These are phyloP conservation scores for Heliconius congener DNA, from an alignment of 1,140 invertebrate genomes.

Conservation along the genomic window DNA sequence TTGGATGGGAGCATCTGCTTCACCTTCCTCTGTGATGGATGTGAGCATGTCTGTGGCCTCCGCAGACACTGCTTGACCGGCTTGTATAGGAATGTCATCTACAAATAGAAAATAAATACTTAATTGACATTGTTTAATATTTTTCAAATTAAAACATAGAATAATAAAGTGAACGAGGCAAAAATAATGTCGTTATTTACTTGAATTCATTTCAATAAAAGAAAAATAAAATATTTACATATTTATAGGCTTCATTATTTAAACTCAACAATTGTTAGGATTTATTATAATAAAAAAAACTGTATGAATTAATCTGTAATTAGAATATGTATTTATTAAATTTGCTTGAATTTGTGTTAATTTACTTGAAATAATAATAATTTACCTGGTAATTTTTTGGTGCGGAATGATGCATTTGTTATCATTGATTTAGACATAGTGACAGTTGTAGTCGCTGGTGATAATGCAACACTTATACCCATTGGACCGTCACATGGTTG, in stretches of 20 bases:
- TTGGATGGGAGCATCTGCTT: slow-evolving; percentile 69
- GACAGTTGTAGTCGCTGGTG: slow-evolving; percentile 89
- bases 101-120: not conserved
- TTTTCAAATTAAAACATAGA: too few relatives aligned
- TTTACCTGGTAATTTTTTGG: slow-evolving; percentile 92
- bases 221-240: not conserved
- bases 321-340: not conserved
- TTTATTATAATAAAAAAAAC: not conserved
- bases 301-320: slow-evolving; percentile 10
- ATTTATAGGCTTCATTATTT: slow-evolving; percentile 8
- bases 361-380: not conserved
- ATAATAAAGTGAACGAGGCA: not conserved
- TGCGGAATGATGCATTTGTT: slow-evolving; percentile 97
- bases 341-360: not conserved
- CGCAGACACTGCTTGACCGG: slow-evolving; percentile 59
- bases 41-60: slow-evolving; percentile 73
- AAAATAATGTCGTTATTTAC: not conserved
- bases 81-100: slow-evolving; percentile 58
- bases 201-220: not conserved
- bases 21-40: slow-evolving; percentile 77
- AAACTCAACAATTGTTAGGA: slow-evolving; percentile 22
- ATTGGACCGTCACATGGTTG: slow-evolving; percentile 87
- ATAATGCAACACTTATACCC: slow-evolving; percentile 89
- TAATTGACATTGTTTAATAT: not conserved
- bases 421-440: slow-evolving; percentile 96